Evolutionary conservation across 2,888 invertebrate genomes (phyloP).

Genomic region (Drosophila koepferae): DNA sequence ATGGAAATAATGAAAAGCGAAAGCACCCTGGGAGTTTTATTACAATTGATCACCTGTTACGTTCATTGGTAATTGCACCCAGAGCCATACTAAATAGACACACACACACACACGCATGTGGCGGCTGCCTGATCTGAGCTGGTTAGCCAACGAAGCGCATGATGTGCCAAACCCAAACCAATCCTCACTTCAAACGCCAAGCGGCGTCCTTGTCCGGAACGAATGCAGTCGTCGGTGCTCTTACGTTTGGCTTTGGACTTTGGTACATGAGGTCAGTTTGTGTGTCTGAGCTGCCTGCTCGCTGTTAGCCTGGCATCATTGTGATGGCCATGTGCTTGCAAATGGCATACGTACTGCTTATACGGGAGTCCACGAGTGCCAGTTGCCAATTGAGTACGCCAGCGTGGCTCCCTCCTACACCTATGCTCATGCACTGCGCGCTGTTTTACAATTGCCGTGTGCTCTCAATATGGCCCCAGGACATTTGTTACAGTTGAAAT

Average conservation of each 20-base stretch:
- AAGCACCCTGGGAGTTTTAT: constrained; percentile 82
- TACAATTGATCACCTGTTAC: constrained; percentile 84
- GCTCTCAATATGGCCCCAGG: constrained; percentile 60
- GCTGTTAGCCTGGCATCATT: constrained; percentile 9
- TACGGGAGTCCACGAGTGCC: constrained; percentile 16
- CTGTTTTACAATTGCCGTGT: constrained; percentile 44
- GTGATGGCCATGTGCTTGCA: constrained; percentile 9
- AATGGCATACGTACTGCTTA: constrained; percentile 19
- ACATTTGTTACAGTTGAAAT: constrained; percentile 82
- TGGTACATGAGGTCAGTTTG: constrained; percentile 75
- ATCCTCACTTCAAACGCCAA: constrained; percentile 16
- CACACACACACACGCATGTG: constrained; percentile 22
- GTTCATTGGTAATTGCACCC: constrained; percentile 81
- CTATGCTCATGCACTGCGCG: constrained; percentile 9
- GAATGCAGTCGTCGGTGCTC: constrained; percentile 26
- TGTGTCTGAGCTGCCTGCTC: constrained; percentile 44
- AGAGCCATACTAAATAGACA: constrained; percentile 76
- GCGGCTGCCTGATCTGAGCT: constrained; percentile 37
- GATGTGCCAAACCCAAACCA: constrained; percentile 52
- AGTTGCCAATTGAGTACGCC: constrained; percentile 35
- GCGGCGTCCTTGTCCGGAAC: constrained; percentile 7
- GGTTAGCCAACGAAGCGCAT: constrained; percentile 54
- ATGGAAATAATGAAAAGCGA: constrained; percentile 80
- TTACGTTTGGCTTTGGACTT: constrained; percentile 59
- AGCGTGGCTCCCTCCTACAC: constrained; percentile 1